Evolutionary conservation across 2,797 vertebrate genomes (phyloP).

Genomic region (Esox masquinongy): DNA sequence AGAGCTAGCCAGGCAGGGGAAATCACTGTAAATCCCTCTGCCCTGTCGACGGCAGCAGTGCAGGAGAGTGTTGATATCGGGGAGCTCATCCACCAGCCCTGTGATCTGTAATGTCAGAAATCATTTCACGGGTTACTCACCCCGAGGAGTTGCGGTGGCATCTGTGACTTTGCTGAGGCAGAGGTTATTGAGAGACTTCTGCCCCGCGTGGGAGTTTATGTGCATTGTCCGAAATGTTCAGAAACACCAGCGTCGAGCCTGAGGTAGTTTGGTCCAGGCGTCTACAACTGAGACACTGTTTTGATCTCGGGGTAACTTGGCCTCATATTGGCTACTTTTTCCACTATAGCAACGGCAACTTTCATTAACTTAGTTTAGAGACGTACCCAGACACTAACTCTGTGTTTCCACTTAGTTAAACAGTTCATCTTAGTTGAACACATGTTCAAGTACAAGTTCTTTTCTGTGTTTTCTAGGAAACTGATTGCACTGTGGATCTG

Average conservation of each 20-base stretch:
- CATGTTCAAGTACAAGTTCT: not conserved
- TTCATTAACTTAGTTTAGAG: not conserved
- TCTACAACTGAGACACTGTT: no score
- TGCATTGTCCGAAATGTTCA: not conserved
- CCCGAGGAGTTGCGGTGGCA: conserved; percentile 29
- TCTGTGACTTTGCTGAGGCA: not conserved
- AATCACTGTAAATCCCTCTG: conserved; percentile 7
- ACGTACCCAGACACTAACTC: not conserved
- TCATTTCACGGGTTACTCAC: conserved; percentile 57
- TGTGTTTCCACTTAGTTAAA: not conserved
- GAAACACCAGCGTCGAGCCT: not conserved
- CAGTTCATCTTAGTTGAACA: not conserved
- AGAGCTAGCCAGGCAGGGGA: not conserved
- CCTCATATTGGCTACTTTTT: not conserved
- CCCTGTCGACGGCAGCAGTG: not conserved
- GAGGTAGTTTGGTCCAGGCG: not conserved
- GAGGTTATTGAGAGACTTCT: not conserved
- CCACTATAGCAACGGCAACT: not conserved
- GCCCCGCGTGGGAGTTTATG: not conserved
- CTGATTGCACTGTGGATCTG: not conserved
- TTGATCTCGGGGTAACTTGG: not conserved
- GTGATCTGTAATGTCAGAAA: conserved; percentile 67
- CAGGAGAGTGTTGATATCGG: conserved; percentile 61
- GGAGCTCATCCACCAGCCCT: conserved; percentile 57
- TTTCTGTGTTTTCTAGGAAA: not conserved